Percentiles rank a stretch among this genome's conserved stretches.
Conservation (phyloP, 2,113 vertebrate genomes). For the Chelonoidis abingdonii region DNA sequence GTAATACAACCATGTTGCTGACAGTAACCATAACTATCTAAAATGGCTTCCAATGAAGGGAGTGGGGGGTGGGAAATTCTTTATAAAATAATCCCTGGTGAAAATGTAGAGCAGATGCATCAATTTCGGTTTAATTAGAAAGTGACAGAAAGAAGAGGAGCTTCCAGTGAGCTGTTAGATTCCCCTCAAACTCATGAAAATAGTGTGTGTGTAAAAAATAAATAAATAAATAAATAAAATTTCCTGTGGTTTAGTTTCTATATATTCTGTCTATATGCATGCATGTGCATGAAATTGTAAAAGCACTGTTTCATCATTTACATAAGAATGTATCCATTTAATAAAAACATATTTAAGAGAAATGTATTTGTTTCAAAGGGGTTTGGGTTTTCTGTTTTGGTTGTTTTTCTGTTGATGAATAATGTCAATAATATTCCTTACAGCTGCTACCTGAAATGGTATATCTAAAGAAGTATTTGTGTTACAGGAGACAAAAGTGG, state of each 20-base stretch:
- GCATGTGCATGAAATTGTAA: neutral
- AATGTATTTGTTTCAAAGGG: neutral
- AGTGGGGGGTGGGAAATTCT: too few relatives aligned
- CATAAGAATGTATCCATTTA: neutral
- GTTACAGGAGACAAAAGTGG: constrained; percentile 64
- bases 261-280: neutral
- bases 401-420: neutral
- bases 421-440: neutral
- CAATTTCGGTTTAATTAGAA: neutral
- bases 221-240: too few relatives aligned
- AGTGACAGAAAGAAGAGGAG: neutral
- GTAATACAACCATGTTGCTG: neutral
- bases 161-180: neutral
- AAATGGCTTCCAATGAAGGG: neutral
- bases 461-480: constrained; percentile 24
- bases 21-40: neutral
- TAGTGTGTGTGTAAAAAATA: neutral
- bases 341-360: neutral
- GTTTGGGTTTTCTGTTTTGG: neutral
- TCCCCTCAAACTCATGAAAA: neutral
- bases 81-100: neutral
- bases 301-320: neutral
- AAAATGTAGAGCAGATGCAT: neutral
- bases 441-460: neutral
- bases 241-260: neutral